These are phyloP conservation scores for Chondrilla cf. caribensis DNA, from an alignment of 37 sponge, comb jelly and placozoan genomes.

Conservation along the genomic window DNA sequence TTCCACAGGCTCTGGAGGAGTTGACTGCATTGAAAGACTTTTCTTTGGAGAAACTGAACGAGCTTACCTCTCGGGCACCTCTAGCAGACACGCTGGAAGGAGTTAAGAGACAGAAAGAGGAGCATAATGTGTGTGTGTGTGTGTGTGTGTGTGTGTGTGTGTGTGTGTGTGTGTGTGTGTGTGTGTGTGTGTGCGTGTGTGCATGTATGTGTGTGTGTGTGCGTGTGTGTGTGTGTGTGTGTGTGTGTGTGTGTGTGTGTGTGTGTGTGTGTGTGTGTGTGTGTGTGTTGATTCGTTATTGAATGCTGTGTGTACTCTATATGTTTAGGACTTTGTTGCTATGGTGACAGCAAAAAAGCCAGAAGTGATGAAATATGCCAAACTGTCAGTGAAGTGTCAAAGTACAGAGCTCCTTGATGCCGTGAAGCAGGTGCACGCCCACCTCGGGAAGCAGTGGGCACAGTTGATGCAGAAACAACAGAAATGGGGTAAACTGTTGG, in stretches of 20 bases:
- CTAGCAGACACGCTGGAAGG: conserved; percentile 19
- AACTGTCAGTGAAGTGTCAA: conserved; percentile 18
- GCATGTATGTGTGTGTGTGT: neutral
- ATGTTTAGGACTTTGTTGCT: neutral
- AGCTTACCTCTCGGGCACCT: neutral
- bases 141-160: neutral
- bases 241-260: neutral
- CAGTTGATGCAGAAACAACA: neutral
- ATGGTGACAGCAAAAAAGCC: conserved; percentile 8
- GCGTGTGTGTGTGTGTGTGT: neutral
- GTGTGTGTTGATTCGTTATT: neutral
- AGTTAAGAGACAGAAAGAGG: conserved; percentile 7
- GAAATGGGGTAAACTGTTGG: conserved; percentile 5
- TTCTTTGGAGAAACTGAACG: neutral
- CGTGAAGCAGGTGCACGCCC: neutral
- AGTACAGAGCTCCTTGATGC: neutral
- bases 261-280: neutral
- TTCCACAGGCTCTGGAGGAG: neutral
- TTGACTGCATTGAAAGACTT: neutral
- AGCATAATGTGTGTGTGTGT: neutral
- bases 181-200: neutral
- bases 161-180: neutral
- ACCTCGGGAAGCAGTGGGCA: conserved; percentile 13
- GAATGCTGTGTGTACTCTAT: neutral
- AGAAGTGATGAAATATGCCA: conserved; percentile 15